Conservation (phyloP, 2,797 vertebrate species). For the Ctenochaetus hawaiiensis region DNA sequence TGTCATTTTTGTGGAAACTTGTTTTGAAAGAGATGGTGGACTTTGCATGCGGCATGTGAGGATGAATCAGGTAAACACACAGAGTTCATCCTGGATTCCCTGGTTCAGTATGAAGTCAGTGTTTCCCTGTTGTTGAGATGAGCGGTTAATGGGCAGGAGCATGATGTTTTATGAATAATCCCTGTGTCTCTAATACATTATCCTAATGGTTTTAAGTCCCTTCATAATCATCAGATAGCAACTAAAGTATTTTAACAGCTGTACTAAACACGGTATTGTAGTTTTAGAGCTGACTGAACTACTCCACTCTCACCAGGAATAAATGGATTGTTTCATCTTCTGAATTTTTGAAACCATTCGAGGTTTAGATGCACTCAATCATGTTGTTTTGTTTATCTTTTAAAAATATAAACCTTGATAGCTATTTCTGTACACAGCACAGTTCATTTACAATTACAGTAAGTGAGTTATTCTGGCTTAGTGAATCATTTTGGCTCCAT, state of each 20-base stretch:
- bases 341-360: slow-evolving; percentile 1
- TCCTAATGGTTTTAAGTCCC: slow-evolving; percentile 62
- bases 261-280: slow-evolving; percentile 41
- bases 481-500: slow-evolving; percentile 58
- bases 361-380: background rate
- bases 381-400: background rate
- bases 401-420: background rate
- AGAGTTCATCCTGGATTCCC: slow-evolving; percentile 65
- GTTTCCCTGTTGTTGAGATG: slow-evolving; percentile 54
- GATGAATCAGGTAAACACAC: slow-evolving; percentile 61
- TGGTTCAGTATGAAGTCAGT: slow-evolving; percentile 67
- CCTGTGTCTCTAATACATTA: slow-evolving; percentile 78
- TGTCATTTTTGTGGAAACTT: slow-evolving; percentile 39
- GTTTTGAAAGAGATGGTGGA: slow-evolving; percentile 46
- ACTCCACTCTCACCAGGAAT: background rate
- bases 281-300: slow-evolving; percentile 21
- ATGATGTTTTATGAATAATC: slow-evolving; percentile 82
- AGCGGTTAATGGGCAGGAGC: slow-evolving; percentile 54
- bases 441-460: background rate
- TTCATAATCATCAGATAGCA: slow-evolving; percentile 61
- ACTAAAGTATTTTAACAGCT: slow-evolving; percentile 46
- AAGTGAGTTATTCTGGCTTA: background rate
- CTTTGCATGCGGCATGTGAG: slow-evolving; percentile 73
- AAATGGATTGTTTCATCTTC: background rate
- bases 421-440: background rate